Evolutionary conservation across 2,888 invertebrate genomes (phyloP), one percentile per base, ranked within the genome.

Genomic region (Rotaria socialis): DNA sequence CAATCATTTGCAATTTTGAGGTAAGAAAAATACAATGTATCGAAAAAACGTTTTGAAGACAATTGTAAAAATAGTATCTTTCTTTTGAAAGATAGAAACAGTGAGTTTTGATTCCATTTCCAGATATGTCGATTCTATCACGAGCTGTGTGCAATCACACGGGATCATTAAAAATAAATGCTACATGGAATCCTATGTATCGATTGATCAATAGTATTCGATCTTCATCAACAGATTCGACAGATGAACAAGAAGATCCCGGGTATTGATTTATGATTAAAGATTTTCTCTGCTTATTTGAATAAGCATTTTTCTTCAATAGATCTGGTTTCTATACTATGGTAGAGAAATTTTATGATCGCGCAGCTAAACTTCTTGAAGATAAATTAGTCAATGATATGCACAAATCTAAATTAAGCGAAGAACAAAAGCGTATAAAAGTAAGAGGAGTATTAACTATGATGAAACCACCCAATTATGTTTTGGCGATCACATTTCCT

Each of bases 301-400:
- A 55, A 19, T 22, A 55, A 0, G 4, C 11, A 52, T 52, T 52
- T 52, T 35, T 2, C 16, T 27, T 35, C 5, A 67, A 19, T n/a
- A 47, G 80, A n/a, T 19, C 80, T n/a, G 80, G 80, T 56, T 88
- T 88, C 41, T 88, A 96, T 92, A 95, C 96, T 92, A 97, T 97
- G 97, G 98, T 99, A 88, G 98, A 98, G 91, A 96, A 95, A 91
- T 99, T 97, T 93, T 99, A 97, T 92, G 97, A 98, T 92, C 94
- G 95, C 89, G 97, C 97, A 87, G 96, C 96, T 91, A 94, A 94
- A 1, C 91, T 93, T 85, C 89, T 91, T 91, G 96, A 96, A 92
- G 95, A 96, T 89, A 94, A 96, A 91, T 93, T 98, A 85, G 95
- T 96, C 84, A 95, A 96, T 88, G 96, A 96, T 89, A 94, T 96